Evolutionary conservation across 2,113 vertebrate species (phyloP), one percentile per base, ranked within the genome.

Genomic region (Clarias macrocephalus): DNA sequence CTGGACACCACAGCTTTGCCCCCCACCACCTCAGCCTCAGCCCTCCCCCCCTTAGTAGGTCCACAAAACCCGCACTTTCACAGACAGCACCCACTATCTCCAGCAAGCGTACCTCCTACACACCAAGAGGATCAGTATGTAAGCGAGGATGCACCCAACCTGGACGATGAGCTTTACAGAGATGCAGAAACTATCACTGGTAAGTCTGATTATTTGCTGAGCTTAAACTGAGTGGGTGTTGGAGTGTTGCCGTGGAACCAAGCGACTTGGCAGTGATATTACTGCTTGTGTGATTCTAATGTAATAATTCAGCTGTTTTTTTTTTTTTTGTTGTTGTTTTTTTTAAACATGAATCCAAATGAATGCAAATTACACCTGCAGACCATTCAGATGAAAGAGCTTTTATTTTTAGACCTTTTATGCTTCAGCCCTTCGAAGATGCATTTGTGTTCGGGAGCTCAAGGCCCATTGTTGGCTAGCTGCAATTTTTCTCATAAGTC

Each of bases 121-220:
- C 76, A 92, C 85, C 93, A 95, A 0, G 96, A 97, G 91, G 97
- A 97, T 90, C 96, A 96, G 91, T 97, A 97, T 93, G 96, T 97
- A 87, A 96, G 96, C n/a, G 96, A 98, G 87, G 96, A 94, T 52
- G 91, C 91, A 83, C 91, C 93, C 88, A 80, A 76, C 75, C 94
- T 95, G 90, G 93, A 95, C 63, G 85, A 83, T 88, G 93, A 91
- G 89, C 92, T 91, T 91, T 96, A 93, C 95, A 96, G 95, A 93
- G 97, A 99, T 98, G 98, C 97, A 90, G 96, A 97, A 95, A 99
- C 98, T 94, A 98, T 99, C 94, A 99, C 98, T 56, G 98, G 98
- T 99, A 96, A 62, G 93, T 80, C 19, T 28, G 5, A 28, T 91
- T 85, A 80, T 73, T 33, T 66, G 48, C 3, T 54, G 25, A 65